Evolutionary conservation across 2,113 vertebrate genomes (phyloP).

Genomic region (Genyomyrus donnyi): DNA sequence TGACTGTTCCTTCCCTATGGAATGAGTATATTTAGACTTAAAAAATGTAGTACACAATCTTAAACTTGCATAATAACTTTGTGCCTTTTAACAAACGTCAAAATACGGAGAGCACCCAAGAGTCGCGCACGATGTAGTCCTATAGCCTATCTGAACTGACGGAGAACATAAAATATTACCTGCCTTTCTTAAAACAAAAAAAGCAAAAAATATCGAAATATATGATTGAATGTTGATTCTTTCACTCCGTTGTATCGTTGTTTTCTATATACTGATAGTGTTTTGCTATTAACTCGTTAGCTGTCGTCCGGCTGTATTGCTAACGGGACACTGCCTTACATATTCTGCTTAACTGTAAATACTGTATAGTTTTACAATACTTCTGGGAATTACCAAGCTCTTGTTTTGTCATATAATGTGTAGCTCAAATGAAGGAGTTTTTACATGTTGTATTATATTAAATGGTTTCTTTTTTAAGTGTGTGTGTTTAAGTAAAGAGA

Average conservation of each 20-base stretch:
- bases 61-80: not conserved
- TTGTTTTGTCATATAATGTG: not conserved
- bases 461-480: constrained; percentile 9
- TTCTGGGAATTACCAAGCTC: not conserved
- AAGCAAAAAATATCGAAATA: not conserved
- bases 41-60: not conserved
- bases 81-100: not conserved
- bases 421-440: constrained; percentile 13
- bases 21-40: not conserved
- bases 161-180: not conserved
- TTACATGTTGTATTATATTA: constrained; percentile 22
- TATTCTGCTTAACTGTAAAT: constrained; percentile 24
- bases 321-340: not conserved
- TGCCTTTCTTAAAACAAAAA: not conserved
- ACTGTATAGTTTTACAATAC: constrained; percentile 19
- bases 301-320: not conserved
- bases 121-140: not conserved
- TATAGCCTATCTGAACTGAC: not conserved
- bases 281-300: constrained; percentile 10
- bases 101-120: not conserved
- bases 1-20: not conserved
- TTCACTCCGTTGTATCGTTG: not conserved
- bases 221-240: not conserved
- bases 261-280: not conserved
- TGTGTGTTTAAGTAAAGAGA: not conserved